Conservation (phyloP, 2,113 vertebrate genomes). For the Syrrhaptes paradoxus region DNA sequence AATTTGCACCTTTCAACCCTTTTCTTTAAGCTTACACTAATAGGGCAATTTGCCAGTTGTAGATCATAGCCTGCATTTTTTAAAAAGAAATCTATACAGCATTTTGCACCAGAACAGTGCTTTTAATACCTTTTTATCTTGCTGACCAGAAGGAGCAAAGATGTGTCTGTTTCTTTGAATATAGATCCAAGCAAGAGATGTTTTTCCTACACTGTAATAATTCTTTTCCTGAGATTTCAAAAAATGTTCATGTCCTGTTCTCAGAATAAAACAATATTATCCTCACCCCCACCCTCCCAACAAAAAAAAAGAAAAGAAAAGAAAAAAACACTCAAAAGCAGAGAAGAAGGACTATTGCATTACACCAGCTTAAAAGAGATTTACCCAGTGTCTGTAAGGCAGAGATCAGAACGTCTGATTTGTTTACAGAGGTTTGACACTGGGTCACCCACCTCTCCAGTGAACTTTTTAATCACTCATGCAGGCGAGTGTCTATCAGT, state of each 20-base stretch:
- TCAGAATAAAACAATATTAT: background rate
- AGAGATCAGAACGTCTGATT: background rate
- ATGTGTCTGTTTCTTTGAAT: background rate
- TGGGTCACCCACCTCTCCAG: background rate
- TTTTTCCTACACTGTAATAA: background rate
- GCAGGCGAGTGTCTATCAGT: background rate
- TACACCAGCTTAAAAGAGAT: background rate
- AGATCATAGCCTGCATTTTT: constrained; percentile 2
- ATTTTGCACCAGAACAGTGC: background rate
- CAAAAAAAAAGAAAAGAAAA: too few relatives aligned
- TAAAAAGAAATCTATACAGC: background rate
- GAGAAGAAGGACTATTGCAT: background rate
- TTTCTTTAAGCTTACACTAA: constrained; percentile 33
- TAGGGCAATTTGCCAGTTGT: background rate
- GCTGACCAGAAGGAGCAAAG: background rate
- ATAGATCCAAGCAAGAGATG: background rate
- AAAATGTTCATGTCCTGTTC: background rate
- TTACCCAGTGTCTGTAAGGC: background rate
- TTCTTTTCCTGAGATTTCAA: background rate
- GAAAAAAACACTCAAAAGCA: background rate
- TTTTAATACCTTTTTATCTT: background rate
- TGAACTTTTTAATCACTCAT: background rate
- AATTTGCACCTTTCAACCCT: constrained; percentile 40
- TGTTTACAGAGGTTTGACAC: background rate
- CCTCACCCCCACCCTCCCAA: fast-evolving